These are phyloP conservation scores for Xenentodon cancila DNA, from an alignment of 2,797 vertebrate species.

Conservation along the genomic window DNA sequence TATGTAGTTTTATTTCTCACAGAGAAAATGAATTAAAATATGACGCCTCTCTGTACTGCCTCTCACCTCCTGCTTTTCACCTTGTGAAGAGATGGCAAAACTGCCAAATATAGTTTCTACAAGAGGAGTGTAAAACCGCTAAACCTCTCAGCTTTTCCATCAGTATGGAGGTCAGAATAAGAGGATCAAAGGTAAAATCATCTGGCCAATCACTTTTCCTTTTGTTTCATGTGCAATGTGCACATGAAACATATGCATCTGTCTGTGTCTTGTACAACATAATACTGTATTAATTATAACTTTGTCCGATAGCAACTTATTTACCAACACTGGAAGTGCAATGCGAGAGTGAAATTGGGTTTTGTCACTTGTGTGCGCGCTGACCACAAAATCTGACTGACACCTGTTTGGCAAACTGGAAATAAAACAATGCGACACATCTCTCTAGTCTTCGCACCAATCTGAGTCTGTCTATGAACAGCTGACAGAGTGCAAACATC, in stretches of 20 bases:
- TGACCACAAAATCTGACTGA: too few species aligned
- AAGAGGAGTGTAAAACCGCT: slow-evolving; percentile 58
- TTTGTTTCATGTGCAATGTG: slow-evolving; percentile 4
- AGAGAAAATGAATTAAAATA: slow-evolving; percentile 73
- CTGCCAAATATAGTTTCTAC: slow-evolving; percentile 66
- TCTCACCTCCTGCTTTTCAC: slow-evolving; percentile 60
- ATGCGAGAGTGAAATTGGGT: too few species aligned
- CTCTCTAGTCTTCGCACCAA: too few species aligned
- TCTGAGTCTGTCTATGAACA: too few species aligned
- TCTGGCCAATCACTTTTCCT: background rate
- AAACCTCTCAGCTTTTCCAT: slow-evolving; percentile 34
- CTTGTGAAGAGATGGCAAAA: slow-evolving; percentile 57
- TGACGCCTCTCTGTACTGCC: slow-evolving; percentile 70
- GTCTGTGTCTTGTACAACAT: too few species aligned
- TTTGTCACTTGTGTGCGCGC: too few species aligned
- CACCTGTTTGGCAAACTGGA: too few species aligned
- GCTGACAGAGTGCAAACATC: too few species aligned
- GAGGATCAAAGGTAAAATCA: slow-evolving; percentile 32
- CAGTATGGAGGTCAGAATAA: slow-evolving; percentile 12
- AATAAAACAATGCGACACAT: too few species aligned
- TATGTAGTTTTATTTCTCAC: slow-evolving; percentile 60
- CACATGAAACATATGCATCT: background rate
- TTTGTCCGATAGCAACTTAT: too few species aligned
- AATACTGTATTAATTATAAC: too few species aligned
- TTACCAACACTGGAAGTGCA: too few species aligned